Evolutionary conservation across 2,797 vertebrate genomes (phyloP).

Genomic region (Catamblyrhynchus diadema): DNA sequence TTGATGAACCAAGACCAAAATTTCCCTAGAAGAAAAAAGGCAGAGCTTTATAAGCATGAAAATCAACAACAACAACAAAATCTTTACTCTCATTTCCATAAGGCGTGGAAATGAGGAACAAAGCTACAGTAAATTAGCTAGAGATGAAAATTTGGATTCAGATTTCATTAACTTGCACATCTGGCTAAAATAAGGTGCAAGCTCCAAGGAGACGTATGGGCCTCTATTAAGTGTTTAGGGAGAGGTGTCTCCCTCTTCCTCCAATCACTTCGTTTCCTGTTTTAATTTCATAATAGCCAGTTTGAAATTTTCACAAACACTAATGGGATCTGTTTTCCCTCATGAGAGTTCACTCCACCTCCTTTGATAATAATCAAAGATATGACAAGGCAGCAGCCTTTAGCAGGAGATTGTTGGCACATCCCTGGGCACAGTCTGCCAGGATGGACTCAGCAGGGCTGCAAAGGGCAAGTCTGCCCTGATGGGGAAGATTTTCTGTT

Average conservation of each 20-base stretch:
- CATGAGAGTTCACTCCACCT: background rate
- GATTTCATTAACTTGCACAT: background rate
- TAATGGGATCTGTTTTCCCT: background rate
- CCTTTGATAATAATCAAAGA: background rate
- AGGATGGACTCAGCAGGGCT: fast-evolving
- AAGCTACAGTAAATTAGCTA: background rate
- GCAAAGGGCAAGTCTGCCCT: background rate
- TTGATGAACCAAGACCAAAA: background rate
- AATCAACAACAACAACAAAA: background rate
- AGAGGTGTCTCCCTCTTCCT: background rate
- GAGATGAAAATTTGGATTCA: background rate
- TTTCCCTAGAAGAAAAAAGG: background rate
- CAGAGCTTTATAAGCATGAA: background rate
- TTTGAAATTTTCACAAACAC: background rate
- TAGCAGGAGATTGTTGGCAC: background rate
- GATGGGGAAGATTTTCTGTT: background rate
- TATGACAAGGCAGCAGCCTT: background rate
- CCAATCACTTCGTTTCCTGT: background rate
- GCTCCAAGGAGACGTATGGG: background rate
- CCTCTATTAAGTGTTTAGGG: background rate
- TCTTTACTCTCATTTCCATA: background rate
- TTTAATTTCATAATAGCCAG: conserved; percentile 19
- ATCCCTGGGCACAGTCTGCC: background rate
- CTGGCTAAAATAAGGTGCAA: background rate
- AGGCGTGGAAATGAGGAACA: background rate